phyloP scores from a whole-genome alignment of 2,888 invertebrate species.

The Stenolophus ochropezus region DNA sequence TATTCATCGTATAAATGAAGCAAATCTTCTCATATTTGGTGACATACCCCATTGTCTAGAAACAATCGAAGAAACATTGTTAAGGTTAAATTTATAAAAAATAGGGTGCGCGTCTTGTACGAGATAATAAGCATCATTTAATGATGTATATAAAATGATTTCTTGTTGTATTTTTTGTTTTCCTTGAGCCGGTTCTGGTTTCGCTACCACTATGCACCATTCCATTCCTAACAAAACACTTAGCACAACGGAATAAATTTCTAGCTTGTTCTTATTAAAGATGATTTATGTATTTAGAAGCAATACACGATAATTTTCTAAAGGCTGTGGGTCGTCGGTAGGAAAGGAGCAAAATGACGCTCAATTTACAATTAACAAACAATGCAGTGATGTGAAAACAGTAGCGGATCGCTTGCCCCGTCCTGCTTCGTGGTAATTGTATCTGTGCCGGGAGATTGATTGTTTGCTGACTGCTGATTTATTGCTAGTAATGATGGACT shows the following conservation, averaged over 20 bases:
- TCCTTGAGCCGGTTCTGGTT: not conserved
- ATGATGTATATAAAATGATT: not conserved
- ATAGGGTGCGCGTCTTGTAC: no score
- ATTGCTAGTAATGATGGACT: slow-evolving; percentile 36
- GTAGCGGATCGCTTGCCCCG: slow-evolving; percentile 40
- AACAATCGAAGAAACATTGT: no score
- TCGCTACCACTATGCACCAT: no score
- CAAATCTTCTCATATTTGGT: no score
- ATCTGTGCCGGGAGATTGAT: slow-evolving; percentile 51
- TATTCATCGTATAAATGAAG: no score
- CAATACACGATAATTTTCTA: slow-evolving; percentile 59
- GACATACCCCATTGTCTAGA: no score
- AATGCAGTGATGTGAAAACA: slow-evolving; percentile 51
- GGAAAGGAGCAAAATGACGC: slow-evolving; percentile 41
- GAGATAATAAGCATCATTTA: no score
- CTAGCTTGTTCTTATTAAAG: slow-evolving; percentile 53
- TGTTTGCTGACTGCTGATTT: slow-evolving; percentile 55
- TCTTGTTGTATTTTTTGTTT: not conserved
- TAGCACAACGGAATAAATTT: slow-evolving; percentile 38
- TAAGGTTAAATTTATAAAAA: no score
- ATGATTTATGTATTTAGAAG: slow-evolving; percentile 54
- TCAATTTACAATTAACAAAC: slow-evolving; percentile 57
- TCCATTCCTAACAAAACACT: slow-evolving; percentile 16
- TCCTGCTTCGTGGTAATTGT: slow-evolving; percentile 36
- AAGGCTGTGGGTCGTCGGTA: slow-evolving; percentile 17